Evolutionary conservation across 2,797 vertebrate genomes (phyloP).

Genomic region (Danio aesculapii): DNA sequence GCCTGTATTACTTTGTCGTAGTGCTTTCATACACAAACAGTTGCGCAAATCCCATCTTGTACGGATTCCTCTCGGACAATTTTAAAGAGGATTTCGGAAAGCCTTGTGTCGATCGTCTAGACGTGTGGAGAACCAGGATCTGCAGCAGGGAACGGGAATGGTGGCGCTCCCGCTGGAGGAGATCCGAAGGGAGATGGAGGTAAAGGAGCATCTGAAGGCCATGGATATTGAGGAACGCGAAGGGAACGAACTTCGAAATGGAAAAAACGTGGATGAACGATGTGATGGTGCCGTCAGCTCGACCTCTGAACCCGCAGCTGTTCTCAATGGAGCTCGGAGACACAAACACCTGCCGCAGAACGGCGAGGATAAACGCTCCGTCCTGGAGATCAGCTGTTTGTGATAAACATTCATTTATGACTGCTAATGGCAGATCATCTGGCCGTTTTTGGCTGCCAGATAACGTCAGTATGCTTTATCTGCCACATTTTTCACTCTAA

Average conservation of each 20-base stretch:
- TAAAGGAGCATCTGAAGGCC: slow-evolving; percentile 54
- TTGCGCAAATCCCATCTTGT: slow-evolving; percentile 95
- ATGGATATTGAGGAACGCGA: slow-evolving; percentile 44
- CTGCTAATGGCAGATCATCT: too few relatives aligned
- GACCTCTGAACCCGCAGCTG: slow-evolving; percentile 45
- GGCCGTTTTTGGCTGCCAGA: too few relatives aligned
- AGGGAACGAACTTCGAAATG: slow-evolving; percentile 58
- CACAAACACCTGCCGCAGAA: slow-evolving; percentile 60
- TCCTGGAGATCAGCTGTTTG: slow-evolving; percentile 77
- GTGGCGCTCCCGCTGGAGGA: slow-evolving; percentile 73
- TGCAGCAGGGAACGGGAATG: slow-evolving; percentile 65
- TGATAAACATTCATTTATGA: slow-evolving; percentile 41
- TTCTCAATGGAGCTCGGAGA: slow-evolving; percentile 45
- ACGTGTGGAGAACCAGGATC: slow-evolving; percentile 72
- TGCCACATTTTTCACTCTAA: too few relatives aligned
- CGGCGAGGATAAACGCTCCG: slow-evolving; percentile 54
- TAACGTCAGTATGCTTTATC: too few relatives aligned
- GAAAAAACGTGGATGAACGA: slow-evolving; percentile 43
- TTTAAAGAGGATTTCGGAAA: slow-evolving; percentile 91
- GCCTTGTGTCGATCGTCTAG: slow-evolving; percentile 77
- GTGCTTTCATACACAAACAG: slow-evolving; percentile 95
- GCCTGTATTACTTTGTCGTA: slow-evolving; percentile 92
- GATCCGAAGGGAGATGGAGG: slow-evolving; percentile 63
- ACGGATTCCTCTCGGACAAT: slow-evolving; percentile 94
- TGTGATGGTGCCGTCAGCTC: slow-evolving; percentile 32